Conservation (phyloP, 2,888 invertebrate genomes). For the Macrophya annulata region DNA sequence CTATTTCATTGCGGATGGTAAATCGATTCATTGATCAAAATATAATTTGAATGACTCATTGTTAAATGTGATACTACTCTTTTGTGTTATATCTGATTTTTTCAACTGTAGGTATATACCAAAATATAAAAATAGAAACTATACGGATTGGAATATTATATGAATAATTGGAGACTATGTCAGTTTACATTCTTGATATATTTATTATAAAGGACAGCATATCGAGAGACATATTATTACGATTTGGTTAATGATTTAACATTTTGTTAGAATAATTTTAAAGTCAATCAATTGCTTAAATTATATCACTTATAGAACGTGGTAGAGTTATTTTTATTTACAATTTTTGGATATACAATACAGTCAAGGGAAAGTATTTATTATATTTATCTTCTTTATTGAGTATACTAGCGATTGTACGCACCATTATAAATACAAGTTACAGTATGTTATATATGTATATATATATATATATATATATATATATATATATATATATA, state of each 20-base stretch:
- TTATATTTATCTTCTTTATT: not conserved
- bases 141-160: not conserved
- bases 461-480: not conserved
- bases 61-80: not conserved
- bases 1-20: not conserved
- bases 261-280: constrained; percentile 39
- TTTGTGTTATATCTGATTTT: too few species aligned
- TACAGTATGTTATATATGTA: not conserved
- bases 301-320: constrained; percentile 2
- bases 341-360: constrained; percentile 32
- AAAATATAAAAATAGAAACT: not conserved
- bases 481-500: not conserved
- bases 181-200: constrained; percentile 49
- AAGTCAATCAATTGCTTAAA: constrained; percentile 39
- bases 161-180: not conserved
- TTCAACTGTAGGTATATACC: not conserved
- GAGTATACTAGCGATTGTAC: constrained; percentile 46
- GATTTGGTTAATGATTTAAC: constrained; percentile 46
- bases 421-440: constrained; percentile 41
- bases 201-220: constrained; percentile 73
- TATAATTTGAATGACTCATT: not conserved
- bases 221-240: constrained; percentile 67
- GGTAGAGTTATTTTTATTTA: constrained; percentile 26
- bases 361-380: constrained; percentile 48
- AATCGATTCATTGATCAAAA: not conserved